Conservation (phyloP, 1,140 invertebrate species). For the Frieseomelitta varia region DNA sequence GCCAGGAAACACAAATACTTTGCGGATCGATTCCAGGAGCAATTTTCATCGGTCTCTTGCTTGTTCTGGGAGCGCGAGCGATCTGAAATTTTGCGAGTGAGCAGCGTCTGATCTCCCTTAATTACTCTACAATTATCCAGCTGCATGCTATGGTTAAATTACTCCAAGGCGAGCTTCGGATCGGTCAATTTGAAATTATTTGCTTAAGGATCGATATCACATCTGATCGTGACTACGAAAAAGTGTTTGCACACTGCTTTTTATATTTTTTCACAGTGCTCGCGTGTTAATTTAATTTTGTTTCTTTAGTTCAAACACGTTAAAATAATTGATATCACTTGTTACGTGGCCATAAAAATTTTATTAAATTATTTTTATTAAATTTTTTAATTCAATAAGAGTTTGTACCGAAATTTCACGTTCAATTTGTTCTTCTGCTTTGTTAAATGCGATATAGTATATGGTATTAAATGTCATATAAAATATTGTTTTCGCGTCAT, state of each 20-base stretch:
- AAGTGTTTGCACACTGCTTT: no score
- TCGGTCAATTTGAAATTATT: neutral
- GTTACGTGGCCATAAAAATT: no score
- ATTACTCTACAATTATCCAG: neutral
- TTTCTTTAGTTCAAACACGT: no score
- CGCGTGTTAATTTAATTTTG: no score
- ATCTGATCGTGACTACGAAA: neutral
- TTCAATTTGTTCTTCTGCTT: neutral
- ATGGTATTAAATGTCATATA: no score
- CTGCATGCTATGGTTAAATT: neutral
- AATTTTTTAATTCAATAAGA: neutral
- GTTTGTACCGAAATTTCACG: neutral
- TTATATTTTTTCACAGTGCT: no score
- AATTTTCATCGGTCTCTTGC: constrained; percentile 8
- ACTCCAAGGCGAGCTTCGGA: neutral
- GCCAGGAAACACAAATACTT: constrained; percentile 4
- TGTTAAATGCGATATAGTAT: neutral
- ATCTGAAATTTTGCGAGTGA: neutral
- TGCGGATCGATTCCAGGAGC: neutral
- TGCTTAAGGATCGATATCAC: neutral
- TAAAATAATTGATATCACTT: no score
- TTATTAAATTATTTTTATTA: no score
- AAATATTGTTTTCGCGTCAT: no score
- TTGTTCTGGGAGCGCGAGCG: neutral
- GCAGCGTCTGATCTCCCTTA: neutral